Percentiles rank a stretch among this genome's conserved stretches.
phyloP scores from a whole-genome alignment of 2,797 vertebrate species.

The Benthosema pterotum region DNA sequence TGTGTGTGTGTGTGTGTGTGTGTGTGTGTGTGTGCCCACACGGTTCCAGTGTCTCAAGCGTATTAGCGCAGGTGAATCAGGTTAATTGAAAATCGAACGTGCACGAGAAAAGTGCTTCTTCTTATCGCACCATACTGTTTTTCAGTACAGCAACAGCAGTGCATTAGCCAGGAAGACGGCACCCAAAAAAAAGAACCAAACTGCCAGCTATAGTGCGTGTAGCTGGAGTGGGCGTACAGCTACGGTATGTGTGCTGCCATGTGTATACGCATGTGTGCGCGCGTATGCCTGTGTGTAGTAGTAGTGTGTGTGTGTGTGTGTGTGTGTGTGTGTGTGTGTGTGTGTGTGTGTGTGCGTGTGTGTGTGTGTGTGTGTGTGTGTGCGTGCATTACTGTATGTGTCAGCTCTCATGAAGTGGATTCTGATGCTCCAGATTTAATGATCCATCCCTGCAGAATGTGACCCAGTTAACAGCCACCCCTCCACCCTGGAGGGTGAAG shows the following conservation, averaged over 20 bases:
- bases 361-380: background rate
- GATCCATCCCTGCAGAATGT: conserved; percentile 46
- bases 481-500: conserved; percentile 35
- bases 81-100: conserved; percentile 64
- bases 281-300: background rate
- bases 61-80: conserved; percentile 53
- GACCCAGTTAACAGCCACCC: conserved; percentile 55
- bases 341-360: background rate
- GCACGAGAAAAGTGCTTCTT: conserved; percentile 33
- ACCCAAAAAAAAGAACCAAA: too few relatives aligned
- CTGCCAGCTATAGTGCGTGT: background rate
- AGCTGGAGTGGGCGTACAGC: background rate
- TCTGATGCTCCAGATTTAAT: conserved; percentile 47
- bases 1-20: background rate
- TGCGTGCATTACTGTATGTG: background rate
- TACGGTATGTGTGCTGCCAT: background rate
- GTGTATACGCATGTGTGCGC: conserved; percentile 5
- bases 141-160: background rate
- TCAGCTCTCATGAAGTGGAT: conserved; percentile 35
- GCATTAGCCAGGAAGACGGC: background rate
- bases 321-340: background rate
- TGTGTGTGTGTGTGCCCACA: background rate
- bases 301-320: background rate
- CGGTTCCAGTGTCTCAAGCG: conserved; percentile 12
- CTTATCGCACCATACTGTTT: conserved; percentile 37